Conservation (phyloP, 2,113 vertebrate genomes). For the Etia nguti region DNA sequence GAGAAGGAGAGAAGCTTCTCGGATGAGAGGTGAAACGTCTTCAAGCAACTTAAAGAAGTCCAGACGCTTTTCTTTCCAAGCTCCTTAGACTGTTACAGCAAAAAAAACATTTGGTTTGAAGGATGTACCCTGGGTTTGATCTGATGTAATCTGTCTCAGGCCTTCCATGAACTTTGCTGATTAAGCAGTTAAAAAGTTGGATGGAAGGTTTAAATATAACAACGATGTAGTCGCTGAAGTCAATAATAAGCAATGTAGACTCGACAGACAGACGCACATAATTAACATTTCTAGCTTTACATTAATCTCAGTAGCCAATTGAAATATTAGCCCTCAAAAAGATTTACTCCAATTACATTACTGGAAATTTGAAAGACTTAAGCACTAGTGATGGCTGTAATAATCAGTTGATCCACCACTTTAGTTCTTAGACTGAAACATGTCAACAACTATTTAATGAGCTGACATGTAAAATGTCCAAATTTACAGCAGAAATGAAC, state of each 20-base stretch:
- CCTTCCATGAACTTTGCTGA: rapidly evolving
- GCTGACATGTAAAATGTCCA: background rate
- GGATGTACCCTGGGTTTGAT: background rate
- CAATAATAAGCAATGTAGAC: background rate
- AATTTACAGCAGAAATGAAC: background rate
- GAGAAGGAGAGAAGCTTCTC: too few relatives aligned
- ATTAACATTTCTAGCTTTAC: background rate
- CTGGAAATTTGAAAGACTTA: rapidly evolving
- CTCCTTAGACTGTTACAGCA: background rate
- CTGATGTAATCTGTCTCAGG: background rate
- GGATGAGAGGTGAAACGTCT: too few relatives aligned
- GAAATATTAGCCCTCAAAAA: rapidly evolving
- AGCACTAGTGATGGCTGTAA: background rate
- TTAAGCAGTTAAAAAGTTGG: background rate
- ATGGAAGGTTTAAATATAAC: background rate
- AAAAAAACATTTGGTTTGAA: background rate
- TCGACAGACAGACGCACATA: background rate
- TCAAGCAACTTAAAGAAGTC: too few relatives aligned
- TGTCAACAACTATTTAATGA: background rate
- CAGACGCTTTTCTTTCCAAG: too few relatives aligned
- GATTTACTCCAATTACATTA: background rate
- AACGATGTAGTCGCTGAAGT: background rate
- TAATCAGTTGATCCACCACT: background rate
- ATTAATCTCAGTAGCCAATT: background rate
- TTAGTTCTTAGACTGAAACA: background rate